These are phyloP conservation scores for Ciconia stormi DNA, from an alignment of 2,113 vertebrate genomes.

Conservation along the genomic window DNA sequence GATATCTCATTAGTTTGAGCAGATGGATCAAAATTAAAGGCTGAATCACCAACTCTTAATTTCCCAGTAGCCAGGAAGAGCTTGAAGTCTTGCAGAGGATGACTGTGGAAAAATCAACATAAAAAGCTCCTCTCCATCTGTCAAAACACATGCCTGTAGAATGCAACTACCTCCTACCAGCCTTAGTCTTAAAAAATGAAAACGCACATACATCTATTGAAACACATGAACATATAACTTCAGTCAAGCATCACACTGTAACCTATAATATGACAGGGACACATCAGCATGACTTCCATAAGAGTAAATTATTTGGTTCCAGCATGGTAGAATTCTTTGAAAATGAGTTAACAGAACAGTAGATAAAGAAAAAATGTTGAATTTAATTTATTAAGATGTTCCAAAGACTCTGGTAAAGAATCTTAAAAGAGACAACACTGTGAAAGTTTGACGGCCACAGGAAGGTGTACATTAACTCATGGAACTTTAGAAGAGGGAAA, in stretches of 20 bases:
- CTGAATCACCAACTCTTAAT: constrained; percentile 86
- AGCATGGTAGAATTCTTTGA: not conserved
- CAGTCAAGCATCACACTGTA: constrained; percentile 24
- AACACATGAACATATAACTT: constrained; percentile 26
- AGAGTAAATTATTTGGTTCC: not conserved
- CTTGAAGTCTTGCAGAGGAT: constrained; percentile 79
- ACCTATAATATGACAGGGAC: not conserved
- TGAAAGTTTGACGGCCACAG: not conserved
- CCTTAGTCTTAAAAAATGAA: constrained; percentile 64
- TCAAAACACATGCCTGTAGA: constrained; percentile 77
- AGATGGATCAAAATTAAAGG: constrained; percentile 90
- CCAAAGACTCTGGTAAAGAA: not conserved
- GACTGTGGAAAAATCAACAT: constrained; percentile 79
- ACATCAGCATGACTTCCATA: not conserved
- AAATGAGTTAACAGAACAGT: not conserved
- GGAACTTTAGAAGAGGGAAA: not conserved
- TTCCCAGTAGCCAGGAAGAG: constrained; percentile 82
- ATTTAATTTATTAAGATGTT: not conserved
- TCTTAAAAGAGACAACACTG: not conserved
- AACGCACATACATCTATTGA: constrained; percentile 60
- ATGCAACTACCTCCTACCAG: constrained; percentile 71
- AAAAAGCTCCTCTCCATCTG: constrained; percentile 83
- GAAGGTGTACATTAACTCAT: not conserved
- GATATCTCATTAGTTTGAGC: constrained; percentile 84
- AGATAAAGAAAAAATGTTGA: not conserved